phyloP scores from a whole-genome alignment of 2,797 vertebrate genomes.

The Simalia tracyae region DNA sequence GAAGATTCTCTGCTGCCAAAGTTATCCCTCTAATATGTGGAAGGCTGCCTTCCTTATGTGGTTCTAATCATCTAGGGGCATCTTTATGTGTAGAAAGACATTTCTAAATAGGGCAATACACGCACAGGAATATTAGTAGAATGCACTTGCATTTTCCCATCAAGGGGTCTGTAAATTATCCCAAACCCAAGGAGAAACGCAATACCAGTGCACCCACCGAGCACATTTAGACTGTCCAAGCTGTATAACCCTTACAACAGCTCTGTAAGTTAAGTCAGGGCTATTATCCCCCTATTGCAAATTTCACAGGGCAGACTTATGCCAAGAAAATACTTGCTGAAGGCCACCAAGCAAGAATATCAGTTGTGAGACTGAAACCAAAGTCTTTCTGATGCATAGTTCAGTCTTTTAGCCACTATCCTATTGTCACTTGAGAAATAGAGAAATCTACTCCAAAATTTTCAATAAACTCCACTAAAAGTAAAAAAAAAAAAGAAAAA shows the following conservation, averaged over 20 bases:
- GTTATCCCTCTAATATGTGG: neutral
- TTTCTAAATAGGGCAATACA: neutral
- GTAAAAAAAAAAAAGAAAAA: neutral
- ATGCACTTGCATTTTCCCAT: neutral
- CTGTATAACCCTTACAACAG: neutral
- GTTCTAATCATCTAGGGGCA: neutral
- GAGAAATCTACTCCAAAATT: neutral
- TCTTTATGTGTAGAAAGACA: neutral
- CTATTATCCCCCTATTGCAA: neutral
- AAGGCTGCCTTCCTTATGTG: neutral
- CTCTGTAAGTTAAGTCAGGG: neutral
- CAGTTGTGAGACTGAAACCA: neutral
- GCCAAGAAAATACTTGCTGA: neutral
- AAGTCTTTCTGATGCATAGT: neutral
- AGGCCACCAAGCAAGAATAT: neutral
- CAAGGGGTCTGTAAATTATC: neutral
- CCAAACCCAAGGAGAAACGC: neutral
- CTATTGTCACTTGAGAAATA: neutral
- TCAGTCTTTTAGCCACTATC: neutral
- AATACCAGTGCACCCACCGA: neutral
- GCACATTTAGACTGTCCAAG: neutral
- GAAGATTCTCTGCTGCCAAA: neutral
- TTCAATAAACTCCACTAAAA: neutral
- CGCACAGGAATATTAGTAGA: neutral
- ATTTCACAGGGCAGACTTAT: neutral